Percentiles rank a stretch among this genome's conserved stretches.
Evolutionary conservation across 2,888 invertebrate species (phyloP).

Genomic region (Agrilus biguttatus): DNA sequence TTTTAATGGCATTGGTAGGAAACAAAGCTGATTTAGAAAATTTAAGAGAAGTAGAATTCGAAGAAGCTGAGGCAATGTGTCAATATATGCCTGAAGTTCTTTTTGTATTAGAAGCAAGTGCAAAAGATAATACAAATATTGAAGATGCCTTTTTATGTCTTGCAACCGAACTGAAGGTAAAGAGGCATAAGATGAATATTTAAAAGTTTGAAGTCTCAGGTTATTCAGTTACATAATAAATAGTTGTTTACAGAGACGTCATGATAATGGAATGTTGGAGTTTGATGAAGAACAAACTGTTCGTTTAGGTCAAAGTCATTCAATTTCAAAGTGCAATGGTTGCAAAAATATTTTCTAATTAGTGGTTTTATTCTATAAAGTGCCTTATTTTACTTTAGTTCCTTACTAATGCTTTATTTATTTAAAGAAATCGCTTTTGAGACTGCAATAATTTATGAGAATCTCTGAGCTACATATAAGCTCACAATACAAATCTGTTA

Average conservation of each 20-base stretch:
- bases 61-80: conserved; percentile 77
- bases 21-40: conserved; percentile 80
- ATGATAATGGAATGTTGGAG: conserved; percentile 52
- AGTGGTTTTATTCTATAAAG: conserved; percentile 6
- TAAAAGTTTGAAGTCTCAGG: not conserved
- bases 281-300: conserved; percentile 50
- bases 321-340: conserved; percentile 52
- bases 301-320: conserved; percentile 50
- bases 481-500: not conserved
- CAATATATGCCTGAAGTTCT: conserved; percentile 75
- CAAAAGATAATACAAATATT: conserved; percentile 82
- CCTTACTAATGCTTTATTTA: conserved; percentile 1
- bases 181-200: not conserved
- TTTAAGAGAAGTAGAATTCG: conserved; percentile 68
- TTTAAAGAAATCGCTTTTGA: too few species aligned
- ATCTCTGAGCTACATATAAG: not conserved
- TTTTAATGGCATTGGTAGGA: conserved; percentile 80
- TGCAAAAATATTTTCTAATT: conserved; percentile 31
- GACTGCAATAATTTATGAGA: not conserved
- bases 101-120: conserved; percentile 78
- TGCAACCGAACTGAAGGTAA: conserved; percentile 75
- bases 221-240: not conserved
- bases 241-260: conserved; percentile 47
- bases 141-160: conserved; percentile 77
- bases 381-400: conserved; percentile 11